Evolutionary conservation across 2,113 vertebrate species (phyloP), one percentile per base, ranked within the genome.

Genomic region (Thunnus maccoyii): DNA sequence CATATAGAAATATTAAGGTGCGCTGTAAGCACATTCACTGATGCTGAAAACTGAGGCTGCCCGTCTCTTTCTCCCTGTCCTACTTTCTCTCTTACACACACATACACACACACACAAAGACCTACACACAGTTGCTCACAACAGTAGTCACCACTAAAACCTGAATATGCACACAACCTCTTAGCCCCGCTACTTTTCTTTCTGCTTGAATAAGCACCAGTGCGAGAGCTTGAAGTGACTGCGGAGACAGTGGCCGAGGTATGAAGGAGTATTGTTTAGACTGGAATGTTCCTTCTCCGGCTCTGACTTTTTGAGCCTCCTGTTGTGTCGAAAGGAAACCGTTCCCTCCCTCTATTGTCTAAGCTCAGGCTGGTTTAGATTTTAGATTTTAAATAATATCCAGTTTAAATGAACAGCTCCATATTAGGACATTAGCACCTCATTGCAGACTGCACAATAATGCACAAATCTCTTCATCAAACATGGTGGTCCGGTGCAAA

Each of bases 1-100:
- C 93, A 93, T 80, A 73, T 52, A 72, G 77, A 89, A 93, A 90
- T 87, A 82, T 81, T 74, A 83, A 89, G 84, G 88, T 87, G 90
- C 87, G 8, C 60, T 72, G 89, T 92, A 92, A 93, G 93, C 90
- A 90, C 88, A 88, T 91, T 87, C 84, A 62, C 63, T 71, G 55
- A 84, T 62, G 80, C 90, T 87, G 88, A 91, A 88, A 90, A 90
- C 88, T 69, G 85, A 48, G 69, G 55, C 77, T 79, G 76, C 63
- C 87, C 70, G 27, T 68, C 56, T 76, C 50, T 58, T 66, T 48
- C 52, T 64, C 60, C 76, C 61, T 87, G 88, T 66, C 90, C 91
- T 87, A 88, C 83, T 93, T 92, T 90, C 83, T 72, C 66, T 14
- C 60, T 71, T 54, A 12, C 76, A 46, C 36, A 0, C 47, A 70